These are phyloP conservation scores for Polyommatus icarus DNA, from an alignment of 2,888 invertebrate genomes.

Conservation along the genomic window DNA sequence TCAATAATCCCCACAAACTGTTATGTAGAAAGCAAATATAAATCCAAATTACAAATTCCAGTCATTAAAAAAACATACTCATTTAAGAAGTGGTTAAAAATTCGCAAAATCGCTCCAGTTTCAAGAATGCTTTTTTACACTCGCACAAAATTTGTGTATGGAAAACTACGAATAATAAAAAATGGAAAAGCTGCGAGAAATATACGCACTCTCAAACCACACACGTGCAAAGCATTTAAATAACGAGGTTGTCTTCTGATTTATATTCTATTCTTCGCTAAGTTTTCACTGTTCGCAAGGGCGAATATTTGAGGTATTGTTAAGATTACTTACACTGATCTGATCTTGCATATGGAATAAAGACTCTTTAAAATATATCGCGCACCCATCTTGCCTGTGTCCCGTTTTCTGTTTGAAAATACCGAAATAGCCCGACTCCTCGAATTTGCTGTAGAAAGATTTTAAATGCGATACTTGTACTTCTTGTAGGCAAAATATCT, in stretches of 20 bases:
- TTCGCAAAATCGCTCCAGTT: too few relatives aligned
- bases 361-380: constrained; percentile 88
- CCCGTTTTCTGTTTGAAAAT: constrained; percentile 92
- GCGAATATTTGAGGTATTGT: background rate
- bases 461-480: constrained; percentile 88
- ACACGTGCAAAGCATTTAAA: background rate
- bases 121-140: too few relatives aligned
- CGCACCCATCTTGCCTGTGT: constrained; percentile 91
- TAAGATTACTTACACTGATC: constrained; percentile 82
- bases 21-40: too few relatives aligned
- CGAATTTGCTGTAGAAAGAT: constrained; percentile 80
- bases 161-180: too few relatives aligned
- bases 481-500: constrained; percentile 95
- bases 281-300: constrained; percentile 10
- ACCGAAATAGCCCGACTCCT: constrained; percentile 84
- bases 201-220: background rate
- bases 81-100: too few relatives aligned
- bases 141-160: too few relatives aligned
- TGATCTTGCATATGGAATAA: constrained; percentile 84
- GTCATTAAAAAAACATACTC: too few relatives aligned
- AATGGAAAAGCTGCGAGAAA: background rate
- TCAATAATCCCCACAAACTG: too few relatives aligned
- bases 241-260: background rate
- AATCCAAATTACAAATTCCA: too few relatives aligned
- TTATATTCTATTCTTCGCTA: background rate